Conservation (phyloP, 2,888 invertebrate genomes). For the Rhodophaea formosa region DNA sequence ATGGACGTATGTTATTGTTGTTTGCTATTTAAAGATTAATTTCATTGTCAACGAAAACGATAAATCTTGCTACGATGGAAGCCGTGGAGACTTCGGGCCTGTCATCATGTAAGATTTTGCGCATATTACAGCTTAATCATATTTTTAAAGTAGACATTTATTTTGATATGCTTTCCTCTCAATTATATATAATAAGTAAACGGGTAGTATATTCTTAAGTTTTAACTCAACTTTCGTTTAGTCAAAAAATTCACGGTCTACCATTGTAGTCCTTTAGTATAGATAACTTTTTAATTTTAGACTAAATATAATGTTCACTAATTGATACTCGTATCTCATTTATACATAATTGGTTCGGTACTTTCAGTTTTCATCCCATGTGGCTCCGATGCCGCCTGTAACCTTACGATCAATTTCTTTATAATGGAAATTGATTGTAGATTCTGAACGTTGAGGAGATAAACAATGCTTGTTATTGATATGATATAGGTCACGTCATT, state of each 20-base stretch:
- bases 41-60: neutral
- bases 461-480: slow-evolving; percentile 28
- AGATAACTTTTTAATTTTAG: too few relatives aligned
- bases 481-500: slow-evolving; percentile 42
- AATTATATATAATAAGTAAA: too few relatives aligned
- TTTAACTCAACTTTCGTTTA: too few relatives aligned
- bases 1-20: slow-evolving; percentile 14
- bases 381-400: neutral
- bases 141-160: too few relatives aligned
- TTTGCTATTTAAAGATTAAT: slow-evolving; percentile 6
- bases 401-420: neutral
- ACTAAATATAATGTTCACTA: too few relatives aligned
- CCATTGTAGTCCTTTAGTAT: too few relatives aligned
- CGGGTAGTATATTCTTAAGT: too few relatives aligned
- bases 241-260: too few relatives aligned
- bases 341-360: neutral
- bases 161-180: too few relatives aligned
- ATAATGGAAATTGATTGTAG: slow-evolving; percentile 5
- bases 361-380: neutral
- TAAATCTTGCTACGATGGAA: slow-evolving; percentile 39
- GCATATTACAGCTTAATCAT: too few relatives aligned
- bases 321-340: too few relatives aligned
- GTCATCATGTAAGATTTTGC: slow-evolving; percentile 44
- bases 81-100: slow-evolving; percentile 43
- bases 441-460: neutral